Evolutionary conservation across 1,140 invertebrate species (phyloP).

Genomic region (Drosophila mauritiana): DNA sequence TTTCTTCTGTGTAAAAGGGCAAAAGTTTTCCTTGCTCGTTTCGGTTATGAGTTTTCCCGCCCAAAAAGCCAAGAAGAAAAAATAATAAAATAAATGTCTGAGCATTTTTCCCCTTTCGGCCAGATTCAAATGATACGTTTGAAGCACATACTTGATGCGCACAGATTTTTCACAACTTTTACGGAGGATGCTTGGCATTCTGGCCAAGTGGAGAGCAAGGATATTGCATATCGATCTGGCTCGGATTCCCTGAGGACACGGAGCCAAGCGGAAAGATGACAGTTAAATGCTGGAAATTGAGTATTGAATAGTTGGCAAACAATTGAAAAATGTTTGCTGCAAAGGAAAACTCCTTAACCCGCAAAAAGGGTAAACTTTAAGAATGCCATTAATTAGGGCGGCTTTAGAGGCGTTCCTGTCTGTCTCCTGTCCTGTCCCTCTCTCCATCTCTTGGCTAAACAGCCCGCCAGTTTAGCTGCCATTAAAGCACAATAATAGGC

Average conservation of each 20-base stretch:
- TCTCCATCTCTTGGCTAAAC: slow-evolving; percentile 30
- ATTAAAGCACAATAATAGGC: slow-evolving; percentile 74
- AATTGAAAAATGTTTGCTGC: slow-evolving; percentile 15
- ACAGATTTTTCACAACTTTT: slow-evolving; percentile 63
- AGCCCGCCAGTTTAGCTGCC: slow-evolving; percentile 66
- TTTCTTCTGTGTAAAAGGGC: slow-evolving; percentile 30
- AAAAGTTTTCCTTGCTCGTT: slow-evolving; percentile 12
- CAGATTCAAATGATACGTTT: slow-evolving; percentile 65
- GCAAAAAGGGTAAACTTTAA: slow-evolving; percentile 15
- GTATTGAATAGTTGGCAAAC: slow-evolving; percentile 54
- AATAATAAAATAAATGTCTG: slow-evolving; percentile 61
- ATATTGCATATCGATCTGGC: slow-evolving; percentile 48
- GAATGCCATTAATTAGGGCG: slow-evolving; percentile 70
- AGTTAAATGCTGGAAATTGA: slow-evolving; percentile 58
- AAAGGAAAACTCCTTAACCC: slow-evolving; percentile 11
- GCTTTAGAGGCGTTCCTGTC: slow-evolving; percentile 24
- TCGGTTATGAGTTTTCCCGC: slow-evolving; percentile 46
- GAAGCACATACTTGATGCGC: slow-evolving; percentile 52
- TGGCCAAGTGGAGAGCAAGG: slow-evolving; percentile 31
- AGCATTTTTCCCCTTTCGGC: slow-evolving; percentile 37
- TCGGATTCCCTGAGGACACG: slow-evolving; percentile 18
- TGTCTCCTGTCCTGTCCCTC: not conserved
- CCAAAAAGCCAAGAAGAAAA: slow-evolving; percentile 16
- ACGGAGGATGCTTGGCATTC: slow-evolving; percentile 45
- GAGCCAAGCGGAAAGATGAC: slow-evolving; percentile 38